Base-by-base conservation (phyloP, 2,888 invertebrate genomes). In the Pemphredon lugubris region DNA sequence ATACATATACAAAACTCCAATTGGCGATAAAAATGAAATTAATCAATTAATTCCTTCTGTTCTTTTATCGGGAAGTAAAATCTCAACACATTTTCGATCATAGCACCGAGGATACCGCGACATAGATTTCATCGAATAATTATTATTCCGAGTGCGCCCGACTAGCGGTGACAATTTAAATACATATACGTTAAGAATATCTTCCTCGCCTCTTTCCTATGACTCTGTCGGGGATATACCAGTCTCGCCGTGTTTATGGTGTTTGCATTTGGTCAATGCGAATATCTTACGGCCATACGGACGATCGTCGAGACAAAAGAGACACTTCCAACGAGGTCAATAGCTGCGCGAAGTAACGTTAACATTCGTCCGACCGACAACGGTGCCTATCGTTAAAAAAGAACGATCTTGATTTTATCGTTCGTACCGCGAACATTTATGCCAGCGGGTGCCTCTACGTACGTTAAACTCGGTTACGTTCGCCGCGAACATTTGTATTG, bases 371-470 rank as follows among this genome's bases (percentile, higher is more conserved):
- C 40, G 51, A 3, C 32, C 16, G 51, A n/a, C 61, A 44, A 61
- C 50, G 44, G 45, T 40, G 44, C 37, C 60, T 45, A 61, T 67
- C 50, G 39, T 18, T n/a, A 50, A 45, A 51, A 68, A 64, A 61
- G 45, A 18, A 44, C 39, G 39, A 71, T 57, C 68, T 61, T 47
- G 68, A 71, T 60, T 45, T 61, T 67, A 71, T 71, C 60, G 55
- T 34, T 16, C 18, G 60, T 13, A 6, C 54, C 6, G 13, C 18
- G 68, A 58, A 64, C 68, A 63, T 68, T 64, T 64, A 39, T 51
- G 57, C 57, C 39, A 20, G 11, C 53, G 30, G 18, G 20, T 18
- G 53, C 14, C 16, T 42, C 26, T 45, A 23, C 44, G 37, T 16
- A 50, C 14, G 34, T 34, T 34, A 34, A 13, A n/a, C 16, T 40